These are phyloP conservation scores for Metopia argyrocephala DNA, from an alignment of 2,888 invertebrate species.

Conservation along the genomic window DNA sequence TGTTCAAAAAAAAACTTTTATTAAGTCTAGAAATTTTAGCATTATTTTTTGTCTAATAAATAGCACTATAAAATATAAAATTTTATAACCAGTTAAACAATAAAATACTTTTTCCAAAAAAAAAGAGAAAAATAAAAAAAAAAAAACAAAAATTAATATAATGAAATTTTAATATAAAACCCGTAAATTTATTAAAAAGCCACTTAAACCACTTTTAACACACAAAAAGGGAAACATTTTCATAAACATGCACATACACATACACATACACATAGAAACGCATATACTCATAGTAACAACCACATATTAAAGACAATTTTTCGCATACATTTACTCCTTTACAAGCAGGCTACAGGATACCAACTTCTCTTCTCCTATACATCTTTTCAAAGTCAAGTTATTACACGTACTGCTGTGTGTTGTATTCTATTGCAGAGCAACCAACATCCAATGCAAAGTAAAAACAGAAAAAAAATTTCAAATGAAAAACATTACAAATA, in stretches of 20 bases:
- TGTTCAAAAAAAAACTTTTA: constrained; percentile 8
- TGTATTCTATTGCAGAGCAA: constrained; percentile 9
- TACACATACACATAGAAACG: constrained; percentile 30
- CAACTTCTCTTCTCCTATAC: no score
- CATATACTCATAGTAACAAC: no score
- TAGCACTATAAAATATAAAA: constrained; percentile 1
- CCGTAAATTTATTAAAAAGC: constrained; percentile 68
- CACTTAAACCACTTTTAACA: constrained; percentile 65
- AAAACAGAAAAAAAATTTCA: not conserved
- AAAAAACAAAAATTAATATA: constrained; percentile 41
- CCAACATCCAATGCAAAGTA: constrained; percentile 28
- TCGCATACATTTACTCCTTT: not conserved
- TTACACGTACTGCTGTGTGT: constrained; percentile 30
- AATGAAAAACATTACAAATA: not conserved
- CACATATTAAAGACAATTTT: not conserved
- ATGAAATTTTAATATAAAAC: constrained; percentile 65
- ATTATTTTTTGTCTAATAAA: not conserved
- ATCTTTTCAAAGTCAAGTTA: constrained; percentile 46
- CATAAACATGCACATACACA: constrained; percentile 31
- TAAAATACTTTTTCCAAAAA: constrained; percentile 24
- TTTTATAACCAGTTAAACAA: not conserved
- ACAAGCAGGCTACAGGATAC: not conserved
- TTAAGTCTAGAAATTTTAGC: not conserved
- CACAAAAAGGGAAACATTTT: constrained; percentile 15
- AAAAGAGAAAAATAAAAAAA: not conserved